These are phyloP conservation scores for Rynchops niger DNA, from an alignment of 2,113 vertebrate genomes.

Conservation along the genomic window DNA sequence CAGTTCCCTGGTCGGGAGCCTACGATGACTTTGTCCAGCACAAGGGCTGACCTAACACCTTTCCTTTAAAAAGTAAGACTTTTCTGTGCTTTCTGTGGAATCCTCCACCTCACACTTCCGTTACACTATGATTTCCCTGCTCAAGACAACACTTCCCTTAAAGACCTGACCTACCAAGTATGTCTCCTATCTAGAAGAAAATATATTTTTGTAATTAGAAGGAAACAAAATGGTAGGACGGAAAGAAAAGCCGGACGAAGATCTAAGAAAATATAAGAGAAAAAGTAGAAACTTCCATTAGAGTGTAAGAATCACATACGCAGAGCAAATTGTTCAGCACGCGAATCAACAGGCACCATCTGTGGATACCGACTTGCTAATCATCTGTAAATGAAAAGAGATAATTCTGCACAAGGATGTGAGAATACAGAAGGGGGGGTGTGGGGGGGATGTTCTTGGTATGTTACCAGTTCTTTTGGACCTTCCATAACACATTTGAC, in stretches of 20 bases:
- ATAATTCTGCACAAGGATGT: background rate
- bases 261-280: background rate
- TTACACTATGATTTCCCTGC: rapidly evolving
- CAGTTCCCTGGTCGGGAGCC: background rate
- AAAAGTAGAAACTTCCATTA: background rate
- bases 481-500: background rate
- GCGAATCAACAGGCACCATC: background rate
- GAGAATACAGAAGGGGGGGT: background rate
- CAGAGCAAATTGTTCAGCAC: background rate
- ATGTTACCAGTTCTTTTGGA: background rate
- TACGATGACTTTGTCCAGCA: background rate
- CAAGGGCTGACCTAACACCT: background rate
- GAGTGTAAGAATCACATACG: background rate
- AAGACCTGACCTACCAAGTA: background rate
- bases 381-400: background rate
- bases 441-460: background rate
- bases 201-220: background rate
- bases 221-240: background rate
- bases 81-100: background rate
- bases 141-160: background rate
- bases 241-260: background rate
- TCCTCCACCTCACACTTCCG: background rate
- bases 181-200: background rate
- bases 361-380: background rate
- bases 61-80: background rate